Percentiles rank a stretch among this genome's conserved stretches.
phyloP scores from a whole-genome alignment of 2,888 invertebrate species.

The Microplitis deprimator region DNA sequence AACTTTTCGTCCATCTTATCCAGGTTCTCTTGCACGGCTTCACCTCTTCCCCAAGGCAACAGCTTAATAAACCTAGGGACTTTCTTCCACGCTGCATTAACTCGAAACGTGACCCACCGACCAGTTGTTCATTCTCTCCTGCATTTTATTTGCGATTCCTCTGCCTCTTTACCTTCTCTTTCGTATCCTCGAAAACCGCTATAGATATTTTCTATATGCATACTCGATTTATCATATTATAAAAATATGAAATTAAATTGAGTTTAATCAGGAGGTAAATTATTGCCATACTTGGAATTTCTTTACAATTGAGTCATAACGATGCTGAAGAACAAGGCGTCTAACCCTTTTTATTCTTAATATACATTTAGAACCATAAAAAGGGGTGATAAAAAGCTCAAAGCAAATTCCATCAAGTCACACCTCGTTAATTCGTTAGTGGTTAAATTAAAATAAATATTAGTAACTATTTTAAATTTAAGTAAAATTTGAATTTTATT shows the following conservation, averaged over 20 bases:
- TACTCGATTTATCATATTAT: neutral
- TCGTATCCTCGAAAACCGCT: constrained; percentile 1
- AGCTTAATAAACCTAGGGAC: constrained; percentile 65
- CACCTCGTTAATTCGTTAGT: constrained; percentile 64
- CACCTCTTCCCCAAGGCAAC: constrained; percentile 54
- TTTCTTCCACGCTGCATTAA: constrained; percentile 67
- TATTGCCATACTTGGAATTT: neutral
- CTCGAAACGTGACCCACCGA: constrained; percentile 63
- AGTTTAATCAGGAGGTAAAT: neutral
- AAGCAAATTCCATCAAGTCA: constrained; percentile 29
- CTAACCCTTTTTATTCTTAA: neutral
- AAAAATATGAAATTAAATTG: neutral
- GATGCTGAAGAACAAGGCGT: neutral
- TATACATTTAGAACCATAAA: constrained; percentile 11
- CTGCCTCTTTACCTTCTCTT: constrained; percentile 24
- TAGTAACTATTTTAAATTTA: constrained; percentile 8
- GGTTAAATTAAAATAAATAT: constrained; percentile 59
- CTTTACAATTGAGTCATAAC: neutral
- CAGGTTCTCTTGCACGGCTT: constrained; percentile 45
- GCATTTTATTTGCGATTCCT: constrained; percentile 44
- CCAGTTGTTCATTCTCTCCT: constrained; percentile 43
- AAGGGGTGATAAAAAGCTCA: constrained; percentile 24
- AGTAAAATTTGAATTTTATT: neutral
- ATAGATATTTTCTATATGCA: neutral
- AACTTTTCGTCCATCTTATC: constrained; percentile 37